Conservation (phyloP, 1,140 invertebrate genomes). For the Phocides pigmalion region DNA sequence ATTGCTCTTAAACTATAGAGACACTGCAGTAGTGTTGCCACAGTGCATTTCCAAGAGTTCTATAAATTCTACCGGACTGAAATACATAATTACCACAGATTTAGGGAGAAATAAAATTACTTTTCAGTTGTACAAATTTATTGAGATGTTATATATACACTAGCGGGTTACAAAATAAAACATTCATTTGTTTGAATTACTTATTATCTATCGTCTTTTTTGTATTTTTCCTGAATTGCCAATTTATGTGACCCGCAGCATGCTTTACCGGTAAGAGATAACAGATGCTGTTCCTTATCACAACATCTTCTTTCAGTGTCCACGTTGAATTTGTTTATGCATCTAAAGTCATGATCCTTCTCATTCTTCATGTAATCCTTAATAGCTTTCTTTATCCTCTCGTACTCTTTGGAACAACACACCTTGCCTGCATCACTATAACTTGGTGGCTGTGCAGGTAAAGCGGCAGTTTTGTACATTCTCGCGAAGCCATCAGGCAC, state of each 20-base stretch:
- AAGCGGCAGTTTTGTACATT: constrained; percentile 72
- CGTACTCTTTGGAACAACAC: constrained; percentile 75
- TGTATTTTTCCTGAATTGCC: constrained; percentile 67
- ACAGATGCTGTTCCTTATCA: constrained; percentile 65
- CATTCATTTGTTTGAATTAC: constrained; percentile 48
- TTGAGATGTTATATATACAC: constrained; percentile 45
- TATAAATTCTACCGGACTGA: too few species aligned
- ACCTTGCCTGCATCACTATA: constrained; percentile 74
- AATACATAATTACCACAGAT: too few species aligned
- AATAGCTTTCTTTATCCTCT: constrained; percentile 75
- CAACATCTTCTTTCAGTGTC: constrained; percentile 74
- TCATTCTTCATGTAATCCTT: constrained; percentile 70
- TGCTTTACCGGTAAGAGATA: constrained; percentile 59
- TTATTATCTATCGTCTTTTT: constrained; percentile 51
- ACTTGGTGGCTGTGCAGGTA: constrained; percentile 60
- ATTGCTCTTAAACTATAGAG: too few species aligned
- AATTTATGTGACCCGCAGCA: constrained; percentile 72
- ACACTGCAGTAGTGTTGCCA: too few species aligned
- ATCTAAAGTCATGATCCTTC: constrained; percentile 67
- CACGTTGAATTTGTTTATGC: constrained; percentile 70
- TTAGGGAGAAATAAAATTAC: not conserved
- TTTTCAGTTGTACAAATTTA: constrained; percentile 49
- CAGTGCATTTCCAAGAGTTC: too few species aligned
- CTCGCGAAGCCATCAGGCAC: constrained; percentile 75
- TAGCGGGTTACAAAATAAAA: constrained; percentile 79